Base-by-base conservation (phyloP, 2,888 invertebrate genomes). In the Coelopa pilipes region DNA sequence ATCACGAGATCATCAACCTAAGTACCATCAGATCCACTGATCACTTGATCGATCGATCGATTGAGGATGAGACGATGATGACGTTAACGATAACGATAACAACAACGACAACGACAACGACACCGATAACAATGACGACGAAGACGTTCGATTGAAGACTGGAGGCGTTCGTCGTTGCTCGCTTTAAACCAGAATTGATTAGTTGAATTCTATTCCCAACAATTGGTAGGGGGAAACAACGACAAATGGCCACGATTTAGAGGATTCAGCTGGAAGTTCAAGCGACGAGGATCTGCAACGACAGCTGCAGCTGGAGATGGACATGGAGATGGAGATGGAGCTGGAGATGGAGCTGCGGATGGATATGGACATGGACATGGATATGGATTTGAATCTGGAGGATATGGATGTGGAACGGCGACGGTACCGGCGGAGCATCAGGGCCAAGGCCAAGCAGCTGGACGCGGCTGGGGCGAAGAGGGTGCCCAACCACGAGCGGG, bases 211-310 rank as follows among this genome's bases (percentile, higher is more conserved):
- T 87, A 87, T 87, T 87, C 87, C 87, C 84, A 87, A 87, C 85
- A 87, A 88, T 88, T 87, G 88, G 88, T 87, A 88, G 88, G 88
- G 88, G 88, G 87, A 88, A 87, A 84, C 86, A 85, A 84, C 87
- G 86, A 86, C 86, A 86, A 87, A 87, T 87, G 87, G 87, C 87
- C 86, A 85, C 87, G 84, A 86, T 86, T 87, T 87, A 86, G 83
- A 83, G 86, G 85, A 86, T 86, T 86, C 82, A 84, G 86, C 82
- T 87, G 87, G 87, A 87, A 86, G 83, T 83, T 86, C 84, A 85
- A 85, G 84, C 85, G 86, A 84, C 84, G 86, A 82, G 79, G 80
- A 76, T 74, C 76, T 70, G 63, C 15, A 47, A 74, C 69, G 74
- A 53, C 72, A 59, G 46, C 68, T 74, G 57, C 70, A 72, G 34